Conservation (phyloP, 2,797 vertebrate genomes). For the Tauraco hartlaubi region DNA sequence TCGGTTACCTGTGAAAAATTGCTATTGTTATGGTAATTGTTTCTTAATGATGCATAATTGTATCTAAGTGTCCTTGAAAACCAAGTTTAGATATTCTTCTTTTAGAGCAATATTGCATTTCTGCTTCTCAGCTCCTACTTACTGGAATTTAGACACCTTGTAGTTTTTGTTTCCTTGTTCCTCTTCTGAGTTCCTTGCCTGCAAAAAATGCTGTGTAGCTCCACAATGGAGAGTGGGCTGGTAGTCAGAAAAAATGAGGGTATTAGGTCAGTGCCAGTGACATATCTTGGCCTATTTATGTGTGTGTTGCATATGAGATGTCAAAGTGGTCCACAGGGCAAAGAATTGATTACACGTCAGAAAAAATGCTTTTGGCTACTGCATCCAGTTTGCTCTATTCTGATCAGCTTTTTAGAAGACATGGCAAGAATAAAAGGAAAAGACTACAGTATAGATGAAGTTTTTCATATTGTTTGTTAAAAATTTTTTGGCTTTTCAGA, state of each 20-base stretch:
- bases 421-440: not conserved
- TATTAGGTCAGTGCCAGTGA: conserved; percentile 2
- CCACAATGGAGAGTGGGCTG: not conserved
- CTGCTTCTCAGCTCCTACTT: not conserved
- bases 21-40: not conserved
- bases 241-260: not conserved
- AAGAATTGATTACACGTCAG: conserved; percentile 3
- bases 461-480: not conserved
- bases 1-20: not conserved
- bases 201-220: not conserved
- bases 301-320: not conserved
- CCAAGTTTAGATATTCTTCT: not conserved
- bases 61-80: not conserved
- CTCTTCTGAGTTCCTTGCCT: not conserved
- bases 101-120: not conserved
- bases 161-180: not conserved
- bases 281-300: not conserved
- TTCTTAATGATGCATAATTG: not conserved
- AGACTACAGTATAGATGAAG: fast-evolving
- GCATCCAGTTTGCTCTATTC: not conserved
- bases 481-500: not conserved
- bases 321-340: not conserved
- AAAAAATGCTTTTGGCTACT: conserved; percentile 4
- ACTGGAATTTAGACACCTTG: not conserved
- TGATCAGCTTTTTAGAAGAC: not conserved